A percentile compares a stretch with the other conserved stretches of the same genome.
Conservation (phyloP, 2,797 vertebrate genomes). For the Semotilus atromaculatus region DNA sequence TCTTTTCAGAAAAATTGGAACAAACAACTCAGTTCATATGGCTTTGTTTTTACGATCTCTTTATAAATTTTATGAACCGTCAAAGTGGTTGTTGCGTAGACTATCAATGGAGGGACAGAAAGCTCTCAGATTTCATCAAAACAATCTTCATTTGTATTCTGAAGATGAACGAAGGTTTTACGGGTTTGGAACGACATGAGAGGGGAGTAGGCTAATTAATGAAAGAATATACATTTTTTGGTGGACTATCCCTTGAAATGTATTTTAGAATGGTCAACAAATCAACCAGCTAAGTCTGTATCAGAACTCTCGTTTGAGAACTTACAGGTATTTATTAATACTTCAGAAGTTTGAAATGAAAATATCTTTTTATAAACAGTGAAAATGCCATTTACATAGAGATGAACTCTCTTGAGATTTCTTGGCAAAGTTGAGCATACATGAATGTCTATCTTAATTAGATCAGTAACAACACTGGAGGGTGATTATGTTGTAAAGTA, state of each 20-base stretch:
- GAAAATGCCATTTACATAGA: not conserved
- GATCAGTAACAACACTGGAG: conserved; percentile 55
- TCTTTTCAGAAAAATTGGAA: too few relatives aligned
- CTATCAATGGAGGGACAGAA: too few relatives aligned
- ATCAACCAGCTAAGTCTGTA: not conserved
- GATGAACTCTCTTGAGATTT: conserved; percentile 36
- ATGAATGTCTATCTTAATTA: conserved; percentile 64
- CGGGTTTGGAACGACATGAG: too few relatives aligned
- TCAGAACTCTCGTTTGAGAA: not conserved
- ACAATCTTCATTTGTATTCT: too few relatives aligned
- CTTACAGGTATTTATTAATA: not conserved
- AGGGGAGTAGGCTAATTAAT: too few relatives aligned
- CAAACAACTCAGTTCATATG: too few relatives aligned
- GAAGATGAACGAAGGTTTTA: too few relatives aligned
- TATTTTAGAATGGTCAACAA: not conserved
- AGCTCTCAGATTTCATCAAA: too few relatives aligned
- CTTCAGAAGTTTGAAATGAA: not conserved
- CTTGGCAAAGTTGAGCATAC: conserved; percentile 10
- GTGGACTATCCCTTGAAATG: too few relatives aligned
- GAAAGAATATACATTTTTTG: rapidly evolving
- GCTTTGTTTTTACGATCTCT: too few relatives aligned
- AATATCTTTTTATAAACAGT: not conserved
- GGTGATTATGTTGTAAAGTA: conserved; percentile 61
- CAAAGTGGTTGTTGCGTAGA: too few relatives aligned
- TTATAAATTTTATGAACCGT: too few relatives aligned